A percentile compares a stretch with the other conserved stretches of the same genome.
These are phyloP conservation scores for Tauraco erythrolophus DNA, from an alignment of 2,113 vertebrate species.

Conservation along the genomic window DNA sequence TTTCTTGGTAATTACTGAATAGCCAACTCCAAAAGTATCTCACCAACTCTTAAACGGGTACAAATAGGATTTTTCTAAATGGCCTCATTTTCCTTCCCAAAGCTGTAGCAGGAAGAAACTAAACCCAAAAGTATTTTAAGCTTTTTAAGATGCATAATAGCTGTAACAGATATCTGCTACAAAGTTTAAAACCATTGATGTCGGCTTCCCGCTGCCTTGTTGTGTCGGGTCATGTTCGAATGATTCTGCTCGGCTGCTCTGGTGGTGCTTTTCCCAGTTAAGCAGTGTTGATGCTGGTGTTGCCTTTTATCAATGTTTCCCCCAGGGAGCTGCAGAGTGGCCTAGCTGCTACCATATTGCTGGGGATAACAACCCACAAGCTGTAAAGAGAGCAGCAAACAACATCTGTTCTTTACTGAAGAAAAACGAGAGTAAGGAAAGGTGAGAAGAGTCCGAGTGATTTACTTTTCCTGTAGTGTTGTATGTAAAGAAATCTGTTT, in stretches of 20 bases:
- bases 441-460: conserved; percentile 68
- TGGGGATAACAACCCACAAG: conserved; percentile 93
- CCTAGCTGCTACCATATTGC: conserved; percentile 88
- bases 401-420: conserved; percentile 90
- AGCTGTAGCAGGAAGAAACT: background rate
- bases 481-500: background rate
- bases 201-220: background rate
- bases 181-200: background rate
- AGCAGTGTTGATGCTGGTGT: background rate
- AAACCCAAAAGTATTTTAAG: background rate
- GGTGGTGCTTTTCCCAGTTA: background rate
- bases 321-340: conserved; percentile 93
- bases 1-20: background rate
- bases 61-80: background rate
- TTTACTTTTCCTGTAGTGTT: background rate
- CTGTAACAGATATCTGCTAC: background rate
- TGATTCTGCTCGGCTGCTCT: background rate
- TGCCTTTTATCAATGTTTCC: background rate
- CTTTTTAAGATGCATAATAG: background rate
- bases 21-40: background rate
- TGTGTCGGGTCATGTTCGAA: background rate
- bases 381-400: conserved; percentile 91
- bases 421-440: conserved; percentile 81
- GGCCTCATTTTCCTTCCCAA: background rate
- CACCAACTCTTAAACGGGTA: background rate